Evolutionary conservation across 92 coral and sea anemone species (phyloP), one percentile per base, ranked within the genome.

Genomic region (Hydrozoanthus gracilis): DNA sequence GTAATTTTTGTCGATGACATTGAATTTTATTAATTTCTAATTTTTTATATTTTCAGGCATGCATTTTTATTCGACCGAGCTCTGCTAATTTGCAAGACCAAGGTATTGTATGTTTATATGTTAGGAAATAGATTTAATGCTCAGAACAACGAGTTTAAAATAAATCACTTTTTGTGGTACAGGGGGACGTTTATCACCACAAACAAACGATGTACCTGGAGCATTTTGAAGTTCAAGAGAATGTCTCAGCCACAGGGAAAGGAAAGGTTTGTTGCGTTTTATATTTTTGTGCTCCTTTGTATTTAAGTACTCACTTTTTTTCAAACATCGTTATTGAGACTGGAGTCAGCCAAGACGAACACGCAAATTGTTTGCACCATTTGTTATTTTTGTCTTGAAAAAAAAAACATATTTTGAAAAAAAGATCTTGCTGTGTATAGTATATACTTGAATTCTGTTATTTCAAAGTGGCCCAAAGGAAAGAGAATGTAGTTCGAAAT

Each of bases 151-250:
- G 2, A 27, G 39, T 27, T 27, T 27, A 27, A 27, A 27, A 27
- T 27, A 27, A 0, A 27, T 27, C 39, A 27, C 35, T n/a, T 4
- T 10, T 16, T 20, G 9, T 68, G 62, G 48, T 68, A 4, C 18
- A 96, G 99, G 96, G 98, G 45, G 99, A 96, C 49, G 94, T 95
- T 3, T 96, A 96, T 82, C 95, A 96, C 86, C 99, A 96, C 85
- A 96, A 96, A 88, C 94, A 94, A 71, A 95, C 98, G 4, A 48
- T 96, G 69, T 90, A 90, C 64, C 89, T 96, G 66, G 95, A 96
- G 62, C 95, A 93, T 88, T 96, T 91, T 86, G 94, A 96, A 82
- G 84, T 96, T 58, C 95, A 89, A 83, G 99, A 96, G 48, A 84
- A 92, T 20, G 87, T 91, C 27, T 58, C 76, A 56, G 93, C 87